These are phyloP conservation scores for Nomada flava DNA, from an alignment of 2,888 invertebrate species.

Conservation along the genomic window DNA sequence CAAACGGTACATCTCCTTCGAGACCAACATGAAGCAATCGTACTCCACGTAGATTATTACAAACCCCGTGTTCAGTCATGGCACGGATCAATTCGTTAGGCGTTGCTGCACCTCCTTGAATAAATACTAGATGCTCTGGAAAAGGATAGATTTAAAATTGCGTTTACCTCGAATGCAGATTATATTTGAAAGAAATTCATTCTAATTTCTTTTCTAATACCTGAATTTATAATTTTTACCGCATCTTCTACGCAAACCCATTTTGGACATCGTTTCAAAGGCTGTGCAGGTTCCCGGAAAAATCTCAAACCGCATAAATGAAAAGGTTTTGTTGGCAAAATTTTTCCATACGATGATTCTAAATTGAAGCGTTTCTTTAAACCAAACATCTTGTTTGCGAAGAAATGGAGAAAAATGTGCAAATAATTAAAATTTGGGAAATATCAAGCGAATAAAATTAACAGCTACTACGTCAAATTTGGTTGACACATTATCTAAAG, in stretches of 20 bases:
- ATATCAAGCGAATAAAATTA: conserved; percentile 19
- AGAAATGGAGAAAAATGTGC: background rate
- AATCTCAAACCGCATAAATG: conserved; percentile 56
- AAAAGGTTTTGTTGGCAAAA: conserved; percentile 59
- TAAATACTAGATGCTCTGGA: conserved; percentile 86
- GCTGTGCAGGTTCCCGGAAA: conserved; percentile 75
- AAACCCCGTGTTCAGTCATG: conserved; percentile 86
- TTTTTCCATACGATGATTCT: conserved; percentile 53
- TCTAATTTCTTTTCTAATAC: conserved; percentile 51
- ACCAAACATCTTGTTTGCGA: conserved; percentile 41
- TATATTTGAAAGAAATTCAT: background rate
- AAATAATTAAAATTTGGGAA: background rate
- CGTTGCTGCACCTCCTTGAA: conserved; percentile 88
- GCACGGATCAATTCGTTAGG: conserved; percentile 86
- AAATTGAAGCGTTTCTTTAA: conserved; percentile 71
- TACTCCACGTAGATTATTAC: conserved; percentile 85
- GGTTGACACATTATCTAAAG: conserved; percentile 66
- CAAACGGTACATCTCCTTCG: conserved; percentile 86
- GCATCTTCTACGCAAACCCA: conserved; percentile 81
- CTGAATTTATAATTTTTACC: conserved; percentile 78
- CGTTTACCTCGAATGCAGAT: background rate
- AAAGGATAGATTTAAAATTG: conserved; percentile 1
- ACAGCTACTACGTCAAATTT: conserved; percentile 65
- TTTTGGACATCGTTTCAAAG: conserved; percentile 77
- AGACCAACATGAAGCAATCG: conserved; percentile 87